Base-by-base conservation (phyloP, 2,113 vertebrate species). In the Tauraco erythrolophus region DNA sequence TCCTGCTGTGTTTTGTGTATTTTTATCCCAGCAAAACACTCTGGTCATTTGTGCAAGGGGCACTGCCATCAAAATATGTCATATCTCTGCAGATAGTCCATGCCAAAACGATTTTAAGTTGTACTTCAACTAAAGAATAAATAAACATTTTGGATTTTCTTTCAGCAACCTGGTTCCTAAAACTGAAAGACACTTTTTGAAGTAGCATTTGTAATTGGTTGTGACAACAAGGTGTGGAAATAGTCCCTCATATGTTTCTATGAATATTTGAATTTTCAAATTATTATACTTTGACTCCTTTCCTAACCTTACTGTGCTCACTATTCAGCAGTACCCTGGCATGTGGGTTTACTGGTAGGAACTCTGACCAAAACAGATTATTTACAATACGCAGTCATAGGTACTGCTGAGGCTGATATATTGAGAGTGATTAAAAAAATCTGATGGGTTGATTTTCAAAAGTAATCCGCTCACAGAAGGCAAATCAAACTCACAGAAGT, bases 21-120 rank as follows among this genome's bases (percentile, higher is more conserved):
- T 89, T 89, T 78, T 89, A 57, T 88, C 17, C 60, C 50, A 53
- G 51, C 3, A 71, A 89, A 92, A 94, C 35, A 9, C 24, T 81
- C 77, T 54, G 39, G 19, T 22, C 58, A 79, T 69, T 69, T 94
- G 77, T 81, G 35, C 45, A 82, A 68, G 24, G 35, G 53, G 22
- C 57, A 84, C 33, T 46, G 33, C 21, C 43, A 88, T 41, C 24
- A 70, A 84, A 84, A 78, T 64, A 75, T 14, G 28, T 70, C 35
- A 11, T 78, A 56, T 64, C 48, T 74, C 69, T 76, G 45, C 33
- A 82, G 45, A 51, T 3, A 68, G 53, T 39, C 31, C 31, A 48
- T 48, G 77, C 33, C 78, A 89, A 82, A 84, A 75, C 76, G n/a
- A 87, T 87, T 89, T 84, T 51, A 86, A 83, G 46, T 51, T 77